Base-by-base conservation (phyloP, 2,797 vertebrate genomes). In the Psittacula derbiana region DNA sequence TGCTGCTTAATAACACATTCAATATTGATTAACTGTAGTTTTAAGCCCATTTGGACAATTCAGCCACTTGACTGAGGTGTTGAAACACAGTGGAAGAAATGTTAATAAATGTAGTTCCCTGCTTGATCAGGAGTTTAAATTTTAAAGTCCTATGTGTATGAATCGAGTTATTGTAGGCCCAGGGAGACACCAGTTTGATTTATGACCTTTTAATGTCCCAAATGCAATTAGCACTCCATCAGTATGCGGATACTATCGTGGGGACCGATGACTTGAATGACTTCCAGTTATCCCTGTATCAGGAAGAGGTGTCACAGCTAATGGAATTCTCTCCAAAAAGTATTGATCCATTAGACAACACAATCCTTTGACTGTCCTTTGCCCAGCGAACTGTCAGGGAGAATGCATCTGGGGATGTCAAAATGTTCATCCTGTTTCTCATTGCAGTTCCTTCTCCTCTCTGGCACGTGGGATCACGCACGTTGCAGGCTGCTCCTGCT, bases 321-420 rank as follows among this genome's bases (percentile, higher is more conserved):
- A 97, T 97, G 96, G 96, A 97, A 98, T 97, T 95, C 97, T 97
- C 97, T 97, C 96, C 78, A 90, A 96, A 96, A 96, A 96, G 75
- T 97, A 98, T 97, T 92, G 97, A 97, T 97, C 93, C 36, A 41
- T 93, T 89, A 97, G 91, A 93, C 93, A 93, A 95, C 95, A 94
- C 93, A 92, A 80, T 92, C 91, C 91, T 95, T 95, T 96, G 94
- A 88, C 95, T 96, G 86, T 96, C 94, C 95, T 97, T 94, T 95
- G 88, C 66, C 84, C 25, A 38, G 61, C 57, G 73, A 88, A 84
- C 94, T 80, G 96, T 90, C 95, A 92, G 80, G 91, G 95, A 96
- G 47, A 86, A 79, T 92, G 93, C 73, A 74, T 93, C 95, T 97
- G 24, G 2, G 65, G 66, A 86, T 79, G 66, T 92, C 83, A 92